phyloP scores from a whole-genome alignment of 2,797 vertebrate genomes.

The Tenualosa thibaudeaui region DNA sequence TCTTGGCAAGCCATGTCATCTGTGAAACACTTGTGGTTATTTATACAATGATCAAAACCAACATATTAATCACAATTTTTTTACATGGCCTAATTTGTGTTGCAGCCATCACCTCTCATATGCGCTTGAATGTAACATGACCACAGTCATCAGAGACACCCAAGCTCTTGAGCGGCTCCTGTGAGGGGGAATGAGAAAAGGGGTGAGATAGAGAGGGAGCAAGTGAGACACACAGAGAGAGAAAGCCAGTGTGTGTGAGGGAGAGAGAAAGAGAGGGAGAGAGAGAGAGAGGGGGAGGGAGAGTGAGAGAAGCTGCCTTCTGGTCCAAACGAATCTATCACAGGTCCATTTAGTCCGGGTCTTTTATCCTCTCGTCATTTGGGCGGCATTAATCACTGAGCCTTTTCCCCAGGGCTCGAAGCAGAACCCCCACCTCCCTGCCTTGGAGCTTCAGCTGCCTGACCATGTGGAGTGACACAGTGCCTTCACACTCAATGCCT shows the following conservation, averaged over 20 bases:
- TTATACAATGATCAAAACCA: not conserved
- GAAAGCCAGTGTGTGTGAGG: conserved; percentile 41
- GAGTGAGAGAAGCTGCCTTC: conserved; percentile 54
- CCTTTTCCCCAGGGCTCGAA: conserved; percentile 53
- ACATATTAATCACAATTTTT: not conserved
- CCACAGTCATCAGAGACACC: not conserved
- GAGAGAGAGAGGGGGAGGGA: not conserved
- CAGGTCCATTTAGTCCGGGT: conserved; percentile 70
- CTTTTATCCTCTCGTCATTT: conserved; percentile 65
- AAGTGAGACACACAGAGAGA: not conserved
- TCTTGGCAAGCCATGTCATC: not conserved
- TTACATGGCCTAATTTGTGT: not conserved
- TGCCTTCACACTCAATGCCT: not conserved
- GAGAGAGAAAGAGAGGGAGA: not conserved
- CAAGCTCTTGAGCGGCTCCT: not conserved
- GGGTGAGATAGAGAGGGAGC: not conserved
- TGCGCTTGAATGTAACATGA: not conserved
- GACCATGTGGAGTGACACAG: not conserved
- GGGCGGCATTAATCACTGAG: conserved; percentile 69
- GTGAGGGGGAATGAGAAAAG: not conserved
- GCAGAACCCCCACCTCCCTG: conserved; percentile 20
- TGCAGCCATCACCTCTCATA: not conserved
- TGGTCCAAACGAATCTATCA: conserved; percentile 69
- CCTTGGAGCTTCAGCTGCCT: not conserved
- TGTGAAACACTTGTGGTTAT: not conserved